phyloP scores from a whole-genome alignment of 2,113 vertebrate genomes.

The Carlito syrichta region DNA sequence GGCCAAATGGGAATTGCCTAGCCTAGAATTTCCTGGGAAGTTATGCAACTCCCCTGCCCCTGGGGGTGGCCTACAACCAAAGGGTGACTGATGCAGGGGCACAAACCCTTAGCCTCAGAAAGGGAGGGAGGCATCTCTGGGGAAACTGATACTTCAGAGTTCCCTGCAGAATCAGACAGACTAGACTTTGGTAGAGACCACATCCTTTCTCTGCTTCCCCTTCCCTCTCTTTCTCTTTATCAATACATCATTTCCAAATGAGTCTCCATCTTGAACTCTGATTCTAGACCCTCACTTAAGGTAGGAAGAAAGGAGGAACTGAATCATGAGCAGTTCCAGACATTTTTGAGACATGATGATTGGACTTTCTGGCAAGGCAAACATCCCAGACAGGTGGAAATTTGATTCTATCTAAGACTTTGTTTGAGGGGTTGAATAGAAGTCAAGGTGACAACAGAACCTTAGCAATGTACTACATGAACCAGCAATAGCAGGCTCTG shows the following conservation, averaged over 20 bases:
- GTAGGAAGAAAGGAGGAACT: not conserved
- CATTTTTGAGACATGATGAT: not conserved
- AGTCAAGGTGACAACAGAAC: not conserved
- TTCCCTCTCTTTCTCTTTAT: not conserved
- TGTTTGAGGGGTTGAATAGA: not conserved
- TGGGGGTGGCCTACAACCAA: slow-evolving; percentile 34
- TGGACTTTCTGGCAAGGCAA: not conserved
- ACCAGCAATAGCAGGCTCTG: not conserved
- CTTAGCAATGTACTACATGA: not conserved
- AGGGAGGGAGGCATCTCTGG: not conserved
- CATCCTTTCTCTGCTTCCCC: not conserved
- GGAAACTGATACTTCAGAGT: not conserved
- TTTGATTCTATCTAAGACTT: slow-evolving; percentile 7
- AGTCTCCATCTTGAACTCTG: not conserved
- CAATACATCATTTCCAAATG: slow-evolving; percentile 12
- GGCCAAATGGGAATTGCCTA: slow-evolving; percentile 58
- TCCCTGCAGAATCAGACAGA: not conserved
- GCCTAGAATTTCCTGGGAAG: slow-evolving; percentile 56
- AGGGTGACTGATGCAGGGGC: slow-evolving; percentile 6
- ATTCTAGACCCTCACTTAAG: not conserved
- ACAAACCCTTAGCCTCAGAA: slow-evolving; percentile 56
- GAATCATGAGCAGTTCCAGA: not conserved
- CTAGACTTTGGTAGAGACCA: slow-evolving; percentile 1
- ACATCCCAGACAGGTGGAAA: not conserved
- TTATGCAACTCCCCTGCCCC: slow-evolving; percentile 50